phyloP scores from a whole-genome alignment of 2,888 invertebrate species.

The Terebella lapidaria region DNA sequence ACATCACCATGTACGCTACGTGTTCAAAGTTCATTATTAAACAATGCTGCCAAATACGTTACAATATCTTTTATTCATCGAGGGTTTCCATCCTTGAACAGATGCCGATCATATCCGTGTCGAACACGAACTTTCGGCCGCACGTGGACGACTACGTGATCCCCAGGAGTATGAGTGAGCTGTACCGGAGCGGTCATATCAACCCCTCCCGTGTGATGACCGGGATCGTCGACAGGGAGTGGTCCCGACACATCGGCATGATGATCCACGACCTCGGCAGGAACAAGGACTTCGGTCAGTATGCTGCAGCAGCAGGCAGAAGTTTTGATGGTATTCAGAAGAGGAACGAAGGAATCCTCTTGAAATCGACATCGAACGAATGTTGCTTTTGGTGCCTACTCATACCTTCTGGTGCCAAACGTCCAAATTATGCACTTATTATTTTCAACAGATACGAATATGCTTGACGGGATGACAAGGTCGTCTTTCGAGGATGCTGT shows the following conservation, averaged over 20 bases:
- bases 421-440: too few species aligned
- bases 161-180: not conserved
- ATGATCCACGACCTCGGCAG: constrained; percentile 11
- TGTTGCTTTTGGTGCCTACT: too few species aligned
- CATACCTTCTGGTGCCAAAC: too few species aligned
- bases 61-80: too few species aligned
- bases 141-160: constrained; percentile 14
- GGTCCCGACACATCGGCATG: constrained; percentile 16
- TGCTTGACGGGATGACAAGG: constrained; percentile 15
- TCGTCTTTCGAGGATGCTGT: constrained; percentile 14
- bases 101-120: not conserved
- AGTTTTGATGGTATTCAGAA: not conserved
- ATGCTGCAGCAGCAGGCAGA: too few species aligned
- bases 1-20: too few species aligned
- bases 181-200: not conserved
- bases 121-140: constrained; percentile 13
- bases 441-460: constrained; percentile 16
- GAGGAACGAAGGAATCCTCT: too few species aligned
- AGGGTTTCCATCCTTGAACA: too few species aligned
- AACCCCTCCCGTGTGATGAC: constrained; percentile 9
- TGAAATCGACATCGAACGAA: too few species aligned
- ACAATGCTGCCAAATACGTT: too few species aligned
- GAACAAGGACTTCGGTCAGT: not conserved
- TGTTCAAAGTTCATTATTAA: too few species aligned
- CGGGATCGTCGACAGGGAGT: constrained; percentile 18